Evolutionary conservation across 2,888 invertebrate species (phyloP).

Genomic region (Tethea ocularis): DNA sequence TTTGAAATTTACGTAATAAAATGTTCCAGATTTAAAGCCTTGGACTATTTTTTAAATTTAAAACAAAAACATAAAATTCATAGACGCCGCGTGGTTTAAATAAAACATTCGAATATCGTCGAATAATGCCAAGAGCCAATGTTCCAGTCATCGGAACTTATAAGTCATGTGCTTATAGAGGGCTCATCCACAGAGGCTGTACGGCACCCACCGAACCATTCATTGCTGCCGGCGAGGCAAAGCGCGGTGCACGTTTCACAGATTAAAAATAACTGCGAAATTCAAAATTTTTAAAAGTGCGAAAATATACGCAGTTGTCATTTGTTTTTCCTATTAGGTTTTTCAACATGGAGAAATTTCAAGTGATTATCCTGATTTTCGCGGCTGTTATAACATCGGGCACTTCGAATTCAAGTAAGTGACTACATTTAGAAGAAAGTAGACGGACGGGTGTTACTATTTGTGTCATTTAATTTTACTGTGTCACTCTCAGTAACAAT

Average conservation of each 20-base stretch:
- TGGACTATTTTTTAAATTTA: too few species aligned
- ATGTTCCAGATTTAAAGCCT: too few species aligned
- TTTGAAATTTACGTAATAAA: too few species aligned
- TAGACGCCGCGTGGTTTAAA: neutral
- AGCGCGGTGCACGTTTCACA: constrained; percentile 55
- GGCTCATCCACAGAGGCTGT: constrained; percentile 36
- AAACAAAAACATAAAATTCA: too few species aligned
- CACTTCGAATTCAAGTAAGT: constrained; percentile 72
- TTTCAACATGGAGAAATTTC: constrained; percentile 48
- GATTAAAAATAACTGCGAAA: neutral
- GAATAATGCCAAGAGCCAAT: constrained; percentile 12
- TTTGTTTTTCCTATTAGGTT: neutral
- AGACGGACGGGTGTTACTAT: constrained; percentile 50
- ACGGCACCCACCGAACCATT: constrained; percentile 54
- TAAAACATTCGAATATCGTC: neutral
- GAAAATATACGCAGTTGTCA: neutral
- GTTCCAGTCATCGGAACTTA: constrained; percentile 52
- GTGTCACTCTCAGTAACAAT: constrained; percentile 21
- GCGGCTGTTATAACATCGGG: constrained; percentile 59
- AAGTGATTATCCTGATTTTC: constrained; percentile 61
- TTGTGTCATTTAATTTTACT: constrained; percentile 46
- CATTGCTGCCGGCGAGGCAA: constrained; percentile 66
- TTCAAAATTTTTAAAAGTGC: neutral
- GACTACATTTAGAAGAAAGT: constrained; percentile 64
- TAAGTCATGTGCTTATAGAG: constrained; percentile 49